phyloP scores from a whole-genome alignment of 2,113 vertebrate species.

The Chlorodrepanis virens region DNA sequence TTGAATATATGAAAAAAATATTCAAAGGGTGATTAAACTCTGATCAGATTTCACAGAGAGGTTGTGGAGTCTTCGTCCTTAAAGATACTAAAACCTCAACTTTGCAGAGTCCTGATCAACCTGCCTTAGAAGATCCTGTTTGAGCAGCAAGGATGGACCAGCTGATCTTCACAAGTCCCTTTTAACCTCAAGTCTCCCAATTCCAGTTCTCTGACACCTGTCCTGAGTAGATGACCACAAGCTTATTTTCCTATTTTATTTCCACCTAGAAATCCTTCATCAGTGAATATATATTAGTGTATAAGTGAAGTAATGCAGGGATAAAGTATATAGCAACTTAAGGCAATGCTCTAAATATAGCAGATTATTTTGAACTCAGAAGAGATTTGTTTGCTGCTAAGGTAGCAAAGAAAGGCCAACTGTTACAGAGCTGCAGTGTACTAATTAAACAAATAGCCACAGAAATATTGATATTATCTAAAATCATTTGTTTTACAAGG shows the following conservation, averaged over 20 bases:
- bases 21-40: neutral
- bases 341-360: neutral
- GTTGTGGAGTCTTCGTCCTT: neutral
- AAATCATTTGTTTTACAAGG: neutral
- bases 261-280: neutral
- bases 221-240: neutral
- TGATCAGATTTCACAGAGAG: neutral
- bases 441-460: neutral
- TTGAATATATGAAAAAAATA: neutral
- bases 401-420: neutral
- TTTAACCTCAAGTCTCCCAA: neutral
- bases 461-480: constrained; percentile 14
- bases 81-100: neutral
- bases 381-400: neutral
- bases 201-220: neutral
- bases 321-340: neutral
- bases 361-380: neutral
- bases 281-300: neutral
- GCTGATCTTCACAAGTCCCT: neutral
- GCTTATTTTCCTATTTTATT: neutral
- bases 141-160: neutral
- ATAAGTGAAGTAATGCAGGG: neutral
- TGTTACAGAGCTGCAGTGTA: neutral
- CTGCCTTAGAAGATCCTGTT: neutral
- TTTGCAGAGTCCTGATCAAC: neutral